Evolutionary conservation across 2,888 invertebrate genomes (phyloP), one percentile per base, ranked within the genome.

Genomic region (Cabera pusaria): DNA sequence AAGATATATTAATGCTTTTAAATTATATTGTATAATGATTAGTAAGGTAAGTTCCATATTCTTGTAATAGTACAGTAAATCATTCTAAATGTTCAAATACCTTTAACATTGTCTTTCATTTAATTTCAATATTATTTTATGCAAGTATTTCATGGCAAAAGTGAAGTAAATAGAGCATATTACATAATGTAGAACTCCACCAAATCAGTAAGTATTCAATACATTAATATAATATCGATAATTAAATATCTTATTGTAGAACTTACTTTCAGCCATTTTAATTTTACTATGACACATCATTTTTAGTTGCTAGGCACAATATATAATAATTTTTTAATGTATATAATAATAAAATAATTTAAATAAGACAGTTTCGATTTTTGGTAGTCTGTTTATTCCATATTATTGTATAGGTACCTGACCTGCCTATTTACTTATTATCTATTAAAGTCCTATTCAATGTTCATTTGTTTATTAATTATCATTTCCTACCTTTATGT

Each of bases 371-470:
- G 21, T 23, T 39, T 41, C 24, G 8, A 46, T 40, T 28, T 20
- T n/a, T 23, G 5, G 21, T 43, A 35, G 27, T 37, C 6, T 28
- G 20, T 44, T 25, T 43, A 42, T 38, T 44, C 32, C 24, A 33
- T 41, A 35, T 18, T 11, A 12, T 14, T 22, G 28, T 31, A 38
- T 44, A 10, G 33, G 44, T 42, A 35, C 44, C 41, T 50, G 42
- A 10, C 35, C 45, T 42, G 38, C 44, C 41, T 50, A 44, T 44
- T 37, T 43, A 42, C 22, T 26, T 19, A 52, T 41, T 49, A 42
- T 23, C 29, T 19, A 52, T 41, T 49, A 44, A 52, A 49, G 29
- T 39, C 45, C 35, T 50, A 50, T 50, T 31, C 33, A 44, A 46
- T 48, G 45, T 50, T 53, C 3, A 14, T n/a, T n/a, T n/a, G n/a